These are phyloP conservation scores for Drosophila hamatofila DNA, from an alignment of 2,888 invertebrate genomes.

Conservation along the genomic window DNA sequence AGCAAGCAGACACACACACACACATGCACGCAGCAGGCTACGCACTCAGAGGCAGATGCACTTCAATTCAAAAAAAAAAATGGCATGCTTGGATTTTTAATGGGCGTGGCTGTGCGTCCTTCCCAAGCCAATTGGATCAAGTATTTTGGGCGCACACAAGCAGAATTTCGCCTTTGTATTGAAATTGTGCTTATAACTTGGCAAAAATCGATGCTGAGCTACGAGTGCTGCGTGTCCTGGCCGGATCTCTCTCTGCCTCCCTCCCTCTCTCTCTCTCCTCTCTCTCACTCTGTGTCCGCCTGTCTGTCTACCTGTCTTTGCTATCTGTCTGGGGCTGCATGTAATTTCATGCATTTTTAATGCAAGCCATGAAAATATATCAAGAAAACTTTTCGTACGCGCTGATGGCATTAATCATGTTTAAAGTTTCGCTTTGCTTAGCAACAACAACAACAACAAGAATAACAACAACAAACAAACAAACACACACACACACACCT, in stretches of 20 bases:
- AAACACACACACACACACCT: constrained; percentile 25
- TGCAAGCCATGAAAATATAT: constrained; percentile 61
- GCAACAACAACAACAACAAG: constrained; percentile 21
- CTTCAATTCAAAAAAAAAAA: constrained; percentile 13
- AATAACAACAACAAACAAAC: not conserved
- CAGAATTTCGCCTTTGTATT: constrained; percentile 29
- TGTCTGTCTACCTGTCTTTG: not conserved
- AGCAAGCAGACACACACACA: not conserved
- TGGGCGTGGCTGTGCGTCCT: constrained; percentile 29
- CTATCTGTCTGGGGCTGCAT: constrained; percentile 28
- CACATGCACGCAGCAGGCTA: constrained; percentile 47
- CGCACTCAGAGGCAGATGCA: constrained; percentile 31
- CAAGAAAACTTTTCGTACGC: constrained; percentile 25
- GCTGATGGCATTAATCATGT: constrained; percentile 65
- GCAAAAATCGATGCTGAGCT: constrained; percentile 54
- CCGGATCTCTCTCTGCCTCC: not conserved
- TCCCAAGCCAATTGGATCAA: constrained; percentile 42
- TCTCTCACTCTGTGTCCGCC: not conserved
- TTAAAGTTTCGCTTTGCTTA: constrained; percentile 53
- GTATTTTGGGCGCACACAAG: constrained; percentile 35
- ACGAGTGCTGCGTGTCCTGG: not conserved
- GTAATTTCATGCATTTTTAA: constrained; percentile 72
- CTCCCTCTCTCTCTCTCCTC: not conserved
- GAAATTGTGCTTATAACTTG: constrained; percentile 38
- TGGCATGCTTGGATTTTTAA: constrained; percentile 64